These are phyloP conservation scores for Pantelozetes paolii DNA, from an alignment of 2,888 invertebrate genomes.

Conservation along the genomic window DNA sequence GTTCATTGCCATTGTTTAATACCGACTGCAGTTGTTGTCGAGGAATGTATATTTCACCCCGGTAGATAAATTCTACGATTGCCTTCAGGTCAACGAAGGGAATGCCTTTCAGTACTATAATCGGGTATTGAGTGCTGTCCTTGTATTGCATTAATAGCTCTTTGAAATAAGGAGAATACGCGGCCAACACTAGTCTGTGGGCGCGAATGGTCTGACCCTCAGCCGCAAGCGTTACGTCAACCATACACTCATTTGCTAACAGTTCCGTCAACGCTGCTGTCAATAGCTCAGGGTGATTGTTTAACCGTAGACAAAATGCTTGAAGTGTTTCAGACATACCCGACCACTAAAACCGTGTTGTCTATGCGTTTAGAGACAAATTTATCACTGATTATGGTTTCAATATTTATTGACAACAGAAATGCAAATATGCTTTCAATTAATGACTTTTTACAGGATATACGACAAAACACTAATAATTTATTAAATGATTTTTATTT, in stretches of 20 bases:
- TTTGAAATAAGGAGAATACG: conserved; percentile 37
- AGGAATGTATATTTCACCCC: conserved; percentile 39
- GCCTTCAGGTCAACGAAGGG: conserved; percentile 38
- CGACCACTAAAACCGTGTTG: neutral
- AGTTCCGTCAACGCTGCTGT: neutral
- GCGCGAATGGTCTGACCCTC: conserved; percentile 31
- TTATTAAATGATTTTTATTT: neutral
- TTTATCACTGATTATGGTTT: neutral
- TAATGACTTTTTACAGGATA: conserved; percentile 27
- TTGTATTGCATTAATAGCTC: conserved; percentile 23
- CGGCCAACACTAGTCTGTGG: conserved; percentile 37
- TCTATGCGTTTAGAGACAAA: neutral
- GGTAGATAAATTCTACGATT: conserved; percentile 40
- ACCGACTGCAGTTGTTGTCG: conserved; percentile 13
- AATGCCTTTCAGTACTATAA: conserved; percentile 40
- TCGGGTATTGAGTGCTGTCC: conserved; percentile 28
- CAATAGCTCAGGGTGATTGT: conserved; percentile 8
- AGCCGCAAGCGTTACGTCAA: conserved; percentile 36
- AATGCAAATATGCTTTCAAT: conserved; percentile 19
- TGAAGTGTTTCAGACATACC: neutral
- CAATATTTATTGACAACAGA: neutral
- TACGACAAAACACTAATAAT: neutral
- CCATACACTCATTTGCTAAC: neutral
- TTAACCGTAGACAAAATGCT: conserved; percentile 19
- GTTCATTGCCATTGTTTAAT: neutral